Evolutionary conservation across 2,113 vertebrate species (phyloP).

Genomic region (Chaenocephalus aceratus): DNA sequence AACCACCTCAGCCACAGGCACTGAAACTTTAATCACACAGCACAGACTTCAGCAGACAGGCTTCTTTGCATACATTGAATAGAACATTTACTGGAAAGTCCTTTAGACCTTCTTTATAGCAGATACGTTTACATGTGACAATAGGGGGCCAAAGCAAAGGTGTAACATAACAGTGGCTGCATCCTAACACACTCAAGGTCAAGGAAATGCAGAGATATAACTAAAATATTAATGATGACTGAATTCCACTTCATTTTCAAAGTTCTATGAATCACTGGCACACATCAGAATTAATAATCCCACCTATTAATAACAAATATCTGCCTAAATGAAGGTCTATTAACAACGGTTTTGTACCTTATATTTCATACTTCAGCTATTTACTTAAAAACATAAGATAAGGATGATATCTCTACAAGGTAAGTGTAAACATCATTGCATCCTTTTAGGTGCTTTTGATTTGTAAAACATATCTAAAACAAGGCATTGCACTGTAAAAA

Average conservation of each 20-base stretch:
- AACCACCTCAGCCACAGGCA: constrained; percentile 80
- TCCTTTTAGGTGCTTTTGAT: not conserved
- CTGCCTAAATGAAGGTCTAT: no score
- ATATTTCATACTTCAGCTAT: not conserved
- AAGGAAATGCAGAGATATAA: not conserved
- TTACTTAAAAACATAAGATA: not conserved
- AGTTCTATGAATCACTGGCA: not conserved
- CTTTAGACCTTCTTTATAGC: not conserved
- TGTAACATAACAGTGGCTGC: not conserved
- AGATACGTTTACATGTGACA: not conserved
- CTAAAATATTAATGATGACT: not conserved
- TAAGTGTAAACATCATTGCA: not conserved
- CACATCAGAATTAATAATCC: not conserved
- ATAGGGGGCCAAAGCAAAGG: not conserved
- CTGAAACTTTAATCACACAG: constrained; percentile 74
- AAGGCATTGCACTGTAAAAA: not conserved
- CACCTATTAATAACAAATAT: not conserved
- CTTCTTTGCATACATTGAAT: not conserved
- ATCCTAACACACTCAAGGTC: not conserved
- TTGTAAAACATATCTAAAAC: not conserved
- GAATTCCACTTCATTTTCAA: not conserved
- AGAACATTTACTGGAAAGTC: not conserved
- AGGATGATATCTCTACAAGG: not conserved
- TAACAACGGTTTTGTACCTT: not conserved
- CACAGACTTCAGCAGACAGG: not conserved